Conservation (phyloP, 2,113 vertebrate genomes). For the Leptobrachium ailaonicum region DNA sequence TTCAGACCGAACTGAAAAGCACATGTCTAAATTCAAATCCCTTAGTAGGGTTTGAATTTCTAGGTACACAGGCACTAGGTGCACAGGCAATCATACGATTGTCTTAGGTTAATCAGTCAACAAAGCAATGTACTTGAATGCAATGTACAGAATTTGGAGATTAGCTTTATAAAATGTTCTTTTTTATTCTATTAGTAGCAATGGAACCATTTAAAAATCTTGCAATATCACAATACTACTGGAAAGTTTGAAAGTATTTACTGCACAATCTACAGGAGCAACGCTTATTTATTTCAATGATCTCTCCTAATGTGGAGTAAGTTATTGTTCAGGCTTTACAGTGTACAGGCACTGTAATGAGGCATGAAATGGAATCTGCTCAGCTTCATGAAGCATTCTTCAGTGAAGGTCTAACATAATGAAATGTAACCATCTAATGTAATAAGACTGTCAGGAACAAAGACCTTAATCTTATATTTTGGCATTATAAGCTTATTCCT, state of each 20-base stretch:
- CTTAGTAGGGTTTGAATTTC: too few species aligned
- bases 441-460: constrained; percentile 25
- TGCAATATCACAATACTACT: neutral
- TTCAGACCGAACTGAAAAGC: too few species aligned
- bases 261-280: constrained; percentile 10
- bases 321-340: constrained; percentile 40
- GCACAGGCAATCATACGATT: too few species aligned
- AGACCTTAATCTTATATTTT: constrained; percentile 14
- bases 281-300: constrained; percentile 30
- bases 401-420: constrained; percentile 39
- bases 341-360: constrained; percentile 38
- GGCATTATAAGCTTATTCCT: neutral
- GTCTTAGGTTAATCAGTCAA: too few species aligned
- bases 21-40: too few species aligned
- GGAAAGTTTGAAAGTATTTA: constrained; percentile 15
- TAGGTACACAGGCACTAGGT: too few species aligned
- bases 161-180: too few species aligned
- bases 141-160: too few species aligned
- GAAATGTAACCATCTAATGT: constrained; percentile 25
- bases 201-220: neutral
- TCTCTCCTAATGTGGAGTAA: constrained; percentile 26
- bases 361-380: constrained; percentile 38
- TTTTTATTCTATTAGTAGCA: neutral
- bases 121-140: too few species aligned
- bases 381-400: constrained; percentile 13